Conservation (phyloP, 2,888 invertebrate species). For the Orthonevra nobilis region DNA sequence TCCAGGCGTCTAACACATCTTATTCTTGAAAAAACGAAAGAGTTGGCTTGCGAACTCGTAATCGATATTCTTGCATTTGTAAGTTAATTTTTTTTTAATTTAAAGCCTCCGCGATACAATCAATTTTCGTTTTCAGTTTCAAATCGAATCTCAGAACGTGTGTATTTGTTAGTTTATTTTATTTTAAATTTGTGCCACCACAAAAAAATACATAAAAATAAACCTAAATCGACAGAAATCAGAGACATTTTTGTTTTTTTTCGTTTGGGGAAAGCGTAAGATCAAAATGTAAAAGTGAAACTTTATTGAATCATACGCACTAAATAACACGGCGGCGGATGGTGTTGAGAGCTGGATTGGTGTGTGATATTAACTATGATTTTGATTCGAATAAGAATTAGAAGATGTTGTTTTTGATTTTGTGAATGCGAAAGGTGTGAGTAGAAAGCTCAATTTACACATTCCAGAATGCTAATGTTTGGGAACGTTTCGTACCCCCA, state of each 20-base stretch:
- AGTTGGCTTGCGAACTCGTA: too few relatives aligned
- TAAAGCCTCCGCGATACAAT: background rate
- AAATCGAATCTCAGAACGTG: background rate
- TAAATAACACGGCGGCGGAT: conserved; percentile 36
- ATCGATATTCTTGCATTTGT: too few relatives aligned
- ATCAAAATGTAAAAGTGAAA: conserved; percentile 56
- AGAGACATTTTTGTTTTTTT: conserved; percentile 8
- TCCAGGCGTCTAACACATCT: too few relatives aligned
- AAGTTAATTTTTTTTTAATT: too few relatives aligned
- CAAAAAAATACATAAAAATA: conserved; percentile 8
- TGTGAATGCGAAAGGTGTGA: conserved; percentile 13
- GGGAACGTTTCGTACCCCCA: conserved; percentile 17
- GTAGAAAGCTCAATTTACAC: conserved; percentile 55
- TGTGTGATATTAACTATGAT: conserved; percentile 26
- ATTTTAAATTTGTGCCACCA: background rate
- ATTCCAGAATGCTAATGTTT: conserved; percentile 44
- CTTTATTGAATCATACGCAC: conserved; percentile 62
- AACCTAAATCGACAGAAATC: background rate
- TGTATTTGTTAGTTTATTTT: conserved; percentile 2
- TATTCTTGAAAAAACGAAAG: too few relatives aligned
- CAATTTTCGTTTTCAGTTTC: conserved; percentile 14
- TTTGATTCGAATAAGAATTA: conserved; percentile 50
- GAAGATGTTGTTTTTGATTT: conserved; percentile 19
- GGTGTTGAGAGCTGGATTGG: background rate
- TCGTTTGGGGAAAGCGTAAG: conserved; percentile 45